Percentiles rank a stretch among this genome's conserved stretches.
Evolutionary conservation across 1,140 invertebrate species (phyloP).

Genomic region (Penaeus japonicus): DNA sequence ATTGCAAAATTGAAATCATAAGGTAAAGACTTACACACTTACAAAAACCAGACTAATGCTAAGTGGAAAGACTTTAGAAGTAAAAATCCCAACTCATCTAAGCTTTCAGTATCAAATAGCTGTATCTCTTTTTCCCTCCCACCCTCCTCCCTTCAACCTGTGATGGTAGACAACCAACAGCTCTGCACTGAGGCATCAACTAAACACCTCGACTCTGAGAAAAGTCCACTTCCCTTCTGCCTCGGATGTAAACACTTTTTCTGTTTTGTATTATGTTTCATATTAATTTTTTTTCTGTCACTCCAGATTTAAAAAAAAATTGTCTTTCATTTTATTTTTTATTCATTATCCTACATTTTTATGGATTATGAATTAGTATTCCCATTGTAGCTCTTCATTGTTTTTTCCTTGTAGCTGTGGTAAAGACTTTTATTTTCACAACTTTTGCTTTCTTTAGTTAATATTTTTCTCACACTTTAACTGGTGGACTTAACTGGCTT

Average conservation of each 20-base stretch:
- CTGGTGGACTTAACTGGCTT: no score
- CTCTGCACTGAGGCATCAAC: conserved; percentile 25
- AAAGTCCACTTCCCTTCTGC: conserved; percentile 35
- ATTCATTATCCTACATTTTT: no score
- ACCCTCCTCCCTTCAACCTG: neutral
- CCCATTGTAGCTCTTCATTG: no score
- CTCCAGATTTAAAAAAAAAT: neutral
- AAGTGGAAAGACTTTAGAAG: no score
- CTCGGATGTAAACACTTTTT: conserved; percentile 38
- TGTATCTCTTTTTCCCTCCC: neutral
- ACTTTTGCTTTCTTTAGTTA: no score
- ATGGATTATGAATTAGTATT: no score
- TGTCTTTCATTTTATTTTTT: no score
- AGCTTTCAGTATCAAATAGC: neutral
- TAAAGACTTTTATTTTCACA: no score
- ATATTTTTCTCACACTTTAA: no score
- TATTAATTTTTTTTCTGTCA: neutral
- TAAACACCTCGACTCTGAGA: conserved; percentile 26
- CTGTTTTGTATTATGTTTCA: conserved; percentile 1
- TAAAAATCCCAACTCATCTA: neutral
- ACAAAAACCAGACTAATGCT: no score
- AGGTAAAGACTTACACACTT: neutral
- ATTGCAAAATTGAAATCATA: no score
- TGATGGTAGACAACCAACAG: conserved; percentile 29
- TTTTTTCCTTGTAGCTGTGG: no score